phyloP scores from a whole-genome alignment of 2,113 vertebrate genomes.

The Oostethus manadensis region DNA sequence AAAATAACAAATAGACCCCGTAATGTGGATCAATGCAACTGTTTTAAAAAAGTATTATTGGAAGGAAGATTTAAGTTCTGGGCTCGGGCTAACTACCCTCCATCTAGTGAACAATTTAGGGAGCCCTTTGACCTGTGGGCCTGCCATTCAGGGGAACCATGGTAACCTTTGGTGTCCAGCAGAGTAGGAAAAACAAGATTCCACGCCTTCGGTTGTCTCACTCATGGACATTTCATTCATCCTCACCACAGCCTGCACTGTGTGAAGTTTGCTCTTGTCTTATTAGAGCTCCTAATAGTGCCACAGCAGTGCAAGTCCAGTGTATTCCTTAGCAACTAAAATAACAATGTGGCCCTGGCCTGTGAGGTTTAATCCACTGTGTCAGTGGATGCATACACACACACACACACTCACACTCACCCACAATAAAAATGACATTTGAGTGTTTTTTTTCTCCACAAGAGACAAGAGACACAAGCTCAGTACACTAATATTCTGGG shows the following conservation, averaged over 20 bases:
- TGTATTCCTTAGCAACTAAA: slow-evolving; percentile 10
- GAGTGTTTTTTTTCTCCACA: background rate
- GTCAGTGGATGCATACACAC: background rate
- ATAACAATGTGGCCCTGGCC: slow-evolving; percentile 17
- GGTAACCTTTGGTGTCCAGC: slow-evolving; percentile 69
- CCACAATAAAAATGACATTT: slow-evolving; percentile 4
- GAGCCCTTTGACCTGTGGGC: slow-evolving; percentile 67
- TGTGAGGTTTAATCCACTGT: slow-evolving; percentile 23
- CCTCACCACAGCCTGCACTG: slow-evolving; percentile 36
- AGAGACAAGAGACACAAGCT: slow-evolving; percentile 2
- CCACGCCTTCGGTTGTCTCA: slow-evolving; percentile 49
- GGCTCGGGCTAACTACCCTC: slow-evolving; percentile 28
- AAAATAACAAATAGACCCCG: background rate
- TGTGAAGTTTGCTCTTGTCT: slow-evolving; percentile 38
- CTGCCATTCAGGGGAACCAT: slow-evolving; percentile 65
- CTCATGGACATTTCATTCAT: slow-evolving; percentile 51
- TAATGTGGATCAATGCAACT: slow-evolving; percentile 1
- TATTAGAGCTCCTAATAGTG: slow-evolving; percentile 43
- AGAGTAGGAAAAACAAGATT: slow-evolving; percentile 61
- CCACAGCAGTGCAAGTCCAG: background rate
- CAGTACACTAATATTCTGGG: background rate
- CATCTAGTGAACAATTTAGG: slow-evolving; percentile 61
- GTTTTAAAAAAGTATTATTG: slow-evolving; percentile 24
- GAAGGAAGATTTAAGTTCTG: slow-evolving; percentile 38
- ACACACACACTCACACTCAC: background rate